Evolutionary conservation across 2,113 vertebrate genomes (phyloP).

Genomic region (Globicephala melas): DNA sequence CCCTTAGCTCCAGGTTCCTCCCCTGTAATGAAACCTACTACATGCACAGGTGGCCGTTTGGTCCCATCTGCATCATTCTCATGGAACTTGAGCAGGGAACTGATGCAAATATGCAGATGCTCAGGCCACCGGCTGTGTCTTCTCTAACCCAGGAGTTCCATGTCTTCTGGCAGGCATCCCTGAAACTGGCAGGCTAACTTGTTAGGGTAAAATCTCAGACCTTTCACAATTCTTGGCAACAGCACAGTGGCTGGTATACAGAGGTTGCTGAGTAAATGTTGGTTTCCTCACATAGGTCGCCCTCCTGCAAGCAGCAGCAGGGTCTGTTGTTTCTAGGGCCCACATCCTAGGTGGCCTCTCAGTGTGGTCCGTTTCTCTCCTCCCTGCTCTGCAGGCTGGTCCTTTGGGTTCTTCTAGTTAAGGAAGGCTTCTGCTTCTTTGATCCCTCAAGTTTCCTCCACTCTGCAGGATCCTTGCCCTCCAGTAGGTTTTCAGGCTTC

Average conservation of each 20-base stretch:
- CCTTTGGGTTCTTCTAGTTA: not conserved
- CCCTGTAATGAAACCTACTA: not conserved
- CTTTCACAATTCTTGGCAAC: not conserved
- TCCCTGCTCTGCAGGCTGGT: not conserved
- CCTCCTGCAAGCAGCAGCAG: not conserved
- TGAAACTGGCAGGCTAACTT: not conserved
- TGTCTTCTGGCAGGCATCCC: not conserved
- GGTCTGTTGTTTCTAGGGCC: not conserved
- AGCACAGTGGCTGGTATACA: not conserved
- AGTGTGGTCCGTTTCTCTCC: not conserved
- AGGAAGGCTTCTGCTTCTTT: not conserved
- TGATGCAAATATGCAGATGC: not conserved
- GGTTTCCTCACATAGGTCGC: not conserved
- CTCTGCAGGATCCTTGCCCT: not conserved
- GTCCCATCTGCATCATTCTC: too few species aligned
- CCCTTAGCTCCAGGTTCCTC: not conserved
- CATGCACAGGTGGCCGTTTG: not conserved
- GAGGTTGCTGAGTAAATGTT: not conserved
- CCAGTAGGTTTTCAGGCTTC: not conserved
- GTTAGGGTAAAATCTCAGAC: not conserved
- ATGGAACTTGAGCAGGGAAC: not conserved
- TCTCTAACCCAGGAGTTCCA: not conserved
- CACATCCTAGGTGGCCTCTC: not conserved
- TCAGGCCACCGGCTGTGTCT: not conserved
- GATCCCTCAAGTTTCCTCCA: not conserved